Percentiles rank a stretch among this genome's conserved stretches.
Conservation (phyloP, 2,888 invertebrate genomes). For the Automeris io region DNA sequence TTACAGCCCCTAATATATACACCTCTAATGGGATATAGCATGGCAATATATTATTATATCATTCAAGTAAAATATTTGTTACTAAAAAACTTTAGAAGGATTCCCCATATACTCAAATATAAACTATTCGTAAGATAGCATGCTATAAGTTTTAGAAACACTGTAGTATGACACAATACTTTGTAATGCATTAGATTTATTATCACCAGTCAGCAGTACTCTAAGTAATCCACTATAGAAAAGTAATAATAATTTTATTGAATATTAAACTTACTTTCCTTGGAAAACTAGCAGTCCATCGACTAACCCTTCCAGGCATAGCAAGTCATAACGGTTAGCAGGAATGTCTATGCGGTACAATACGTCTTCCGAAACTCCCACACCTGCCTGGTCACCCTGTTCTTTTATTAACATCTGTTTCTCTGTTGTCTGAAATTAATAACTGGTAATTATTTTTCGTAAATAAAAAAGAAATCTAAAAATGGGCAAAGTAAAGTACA, state of each 20-base stretch:
- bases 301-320: slow-evolving; percentile 95
- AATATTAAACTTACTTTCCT: slow-evolving; percentile 81
- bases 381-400: slow-evolving; percentile 84
- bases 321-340: slow-evolving; percentile 97
- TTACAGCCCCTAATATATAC: too few relatives aligned
- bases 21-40: too few relatives aligned
- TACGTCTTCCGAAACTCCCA: slow-evolving; percentile 86
- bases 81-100: too few relatives aligned
- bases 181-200: too few relatives aligned
- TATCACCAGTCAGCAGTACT: neutral
- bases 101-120: too few relatives aligned
- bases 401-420: slow-evolving; percentile 93
- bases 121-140: too few relatives aligned
- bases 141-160: too few relatives aligned
- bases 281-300: slow-evolving; percentile 91
- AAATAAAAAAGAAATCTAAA: neutral
- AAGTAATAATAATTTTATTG: neutral
- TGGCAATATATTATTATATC: too few relatives aligned
- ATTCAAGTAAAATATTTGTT: too few relatives aligned
- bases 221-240: neutral
- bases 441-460: neutral
- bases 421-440: slow-evolving; percentile 86
- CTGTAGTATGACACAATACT: too few relatives aligned
- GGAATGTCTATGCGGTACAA: slow-evolving; percentile 98
- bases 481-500: too few relatives aligned